Evolutionary conservation across 2,888 invertebrate genomes (phyloP).

Genomic region (Aleiodes testaceus): DNA sequence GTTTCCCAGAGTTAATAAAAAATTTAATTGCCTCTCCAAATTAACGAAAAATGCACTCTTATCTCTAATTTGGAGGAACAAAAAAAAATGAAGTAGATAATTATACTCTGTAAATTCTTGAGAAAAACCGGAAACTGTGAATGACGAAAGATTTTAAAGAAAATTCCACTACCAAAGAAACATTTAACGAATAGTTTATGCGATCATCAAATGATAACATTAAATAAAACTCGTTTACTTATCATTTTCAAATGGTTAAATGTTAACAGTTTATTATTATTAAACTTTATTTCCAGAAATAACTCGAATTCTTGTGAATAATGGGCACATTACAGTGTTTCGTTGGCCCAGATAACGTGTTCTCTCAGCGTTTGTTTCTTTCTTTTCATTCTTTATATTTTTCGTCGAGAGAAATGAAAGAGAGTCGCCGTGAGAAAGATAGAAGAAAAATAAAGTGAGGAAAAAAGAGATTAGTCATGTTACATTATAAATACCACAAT

Average conservation of each 20-base stretch:
- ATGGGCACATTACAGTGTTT: slow-evolving; percentile 53
- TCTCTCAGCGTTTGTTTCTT: slow-evolving; percentile 31
- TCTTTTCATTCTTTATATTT: background rate
- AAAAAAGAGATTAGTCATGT: slow-evolving; percentile 57
- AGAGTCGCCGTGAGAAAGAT: slow-evolving; percentile 28
- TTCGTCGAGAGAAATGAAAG: slow-evolving; percentile 4
- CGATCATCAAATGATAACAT: slow-evolving; percentile 55
- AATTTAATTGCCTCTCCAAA: slow-evolving; percentile 11
- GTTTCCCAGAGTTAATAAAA: background rate
- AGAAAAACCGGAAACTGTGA: background rate
- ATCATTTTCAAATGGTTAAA: slow-evolving; percentile 38
- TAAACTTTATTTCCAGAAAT: slow-evolving; percentile 47
- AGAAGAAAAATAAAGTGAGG: slow-evolving; percentile 31
- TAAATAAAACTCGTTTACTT: slow-evolving; percentile 54
- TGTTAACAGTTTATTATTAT: slow-evolving; percentile 3
- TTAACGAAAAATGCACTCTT: slow-evolving; percentile 9
- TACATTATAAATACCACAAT: slow-evolving; percentile 53
- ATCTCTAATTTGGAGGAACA: background rate
- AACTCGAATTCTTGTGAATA: slow-evolving; percentile 54
- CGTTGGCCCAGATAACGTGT: slow-evolving; percentile 62
- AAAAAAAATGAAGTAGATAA: slow-evolving; percentile 20
- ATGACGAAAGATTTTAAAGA: slow-evolving; percentile 4
- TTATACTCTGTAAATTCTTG: background rate
- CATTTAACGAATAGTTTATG: slow-evolving; percentile 48
- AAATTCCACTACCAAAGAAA: slow-evolving; percentile 31